Evolutionary conservation across 1,140 invertebrate genomes (phyloP), one percentile per base, ranked within the genome.

Genomic region (Teleogryllus occipitalis): DNA sequence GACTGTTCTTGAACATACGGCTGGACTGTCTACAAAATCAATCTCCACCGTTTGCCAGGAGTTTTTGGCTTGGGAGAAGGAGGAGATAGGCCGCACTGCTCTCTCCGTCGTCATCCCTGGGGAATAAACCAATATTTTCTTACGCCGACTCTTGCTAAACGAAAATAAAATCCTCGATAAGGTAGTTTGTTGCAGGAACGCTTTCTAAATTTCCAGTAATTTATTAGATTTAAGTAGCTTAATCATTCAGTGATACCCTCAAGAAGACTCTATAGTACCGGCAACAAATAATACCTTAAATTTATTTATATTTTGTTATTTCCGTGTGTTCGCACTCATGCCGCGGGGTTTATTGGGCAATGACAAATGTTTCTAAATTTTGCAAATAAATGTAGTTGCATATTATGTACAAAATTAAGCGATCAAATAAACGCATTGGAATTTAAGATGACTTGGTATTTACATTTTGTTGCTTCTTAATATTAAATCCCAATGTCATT

Each of bases 281-380:
- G 54, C 54, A 65, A 7, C 54, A 65, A 65, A 65, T 7, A 7
- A 5, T 65, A 65, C 54, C 54, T 65, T 65, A 14, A 65, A 65
- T 18, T 0, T 3, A 65, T 65, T 65, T 65, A 65, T 65, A 15
- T 65, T 14, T 65, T 18, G 54, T 7, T 65, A 65, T 65, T 39
- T 65, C 54, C 54, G 54, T 65, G 54, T 65, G 54, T 65, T 65
- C 54, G 54, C 54, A 65, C 54, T 65, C 54, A 65, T 65, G 54
- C 54, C 54, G 1, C 54, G 54, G 54, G 54, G 54, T 65, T 10
- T 14, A 10, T 14, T 65, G 54, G 54, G 54, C 54, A 65, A 65
- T 65, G 54, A 65, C 1, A 65, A 65, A 65, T 65, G 54, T 65
- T 65, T 65, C 54, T 14, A 65, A 65, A 65, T 65, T 39, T 65